Conservation (phyloP, 2,113 vertebrate species). For the Accipiter cooperii region DNA sequence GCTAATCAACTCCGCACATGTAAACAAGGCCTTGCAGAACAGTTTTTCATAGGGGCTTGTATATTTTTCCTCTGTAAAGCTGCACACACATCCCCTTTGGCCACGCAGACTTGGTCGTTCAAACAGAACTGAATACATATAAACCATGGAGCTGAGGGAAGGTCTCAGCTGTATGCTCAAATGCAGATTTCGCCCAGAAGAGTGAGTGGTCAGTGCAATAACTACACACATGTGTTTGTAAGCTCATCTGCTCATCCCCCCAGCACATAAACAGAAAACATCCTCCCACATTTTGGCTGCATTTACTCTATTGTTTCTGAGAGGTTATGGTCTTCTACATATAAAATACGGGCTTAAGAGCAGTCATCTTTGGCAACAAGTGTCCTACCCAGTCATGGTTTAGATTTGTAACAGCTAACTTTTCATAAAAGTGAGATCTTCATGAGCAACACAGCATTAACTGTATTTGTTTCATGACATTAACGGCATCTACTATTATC, state of each 20-base stretch:
- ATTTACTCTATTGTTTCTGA: constrained; percentile 3
- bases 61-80: not conserved
- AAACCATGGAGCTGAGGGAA: not conserved
- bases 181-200: too few relatives aligned
- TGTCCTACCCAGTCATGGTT: not conserved
- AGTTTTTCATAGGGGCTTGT: not conserved
- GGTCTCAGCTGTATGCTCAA: not conserved
- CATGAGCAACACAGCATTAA: not conserved
- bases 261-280: not conserved
- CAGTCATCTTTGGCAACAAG: not conserved
- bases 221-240: not conserved
- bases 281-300: not conserved
- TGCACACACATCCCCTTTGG: too few relatives aligned
- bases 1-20: not conserved
- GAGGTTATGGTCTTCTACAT: not conserved
- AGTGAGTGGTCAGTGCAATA: not conserved
- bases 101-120: accelerated
- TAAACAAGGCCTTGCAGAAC: not conserved
- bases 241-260: not conserved
- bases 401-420: not conserved
- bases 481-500: not conserved
- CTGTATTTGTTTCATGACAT: not conserved
- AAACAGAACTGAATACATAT: accelerated
- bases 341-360: not conserved
- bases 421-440: not conserved